Conservation (phyloP, 2,797 vertebrate species). For the Eupleurogrammus muticus region DNA sequence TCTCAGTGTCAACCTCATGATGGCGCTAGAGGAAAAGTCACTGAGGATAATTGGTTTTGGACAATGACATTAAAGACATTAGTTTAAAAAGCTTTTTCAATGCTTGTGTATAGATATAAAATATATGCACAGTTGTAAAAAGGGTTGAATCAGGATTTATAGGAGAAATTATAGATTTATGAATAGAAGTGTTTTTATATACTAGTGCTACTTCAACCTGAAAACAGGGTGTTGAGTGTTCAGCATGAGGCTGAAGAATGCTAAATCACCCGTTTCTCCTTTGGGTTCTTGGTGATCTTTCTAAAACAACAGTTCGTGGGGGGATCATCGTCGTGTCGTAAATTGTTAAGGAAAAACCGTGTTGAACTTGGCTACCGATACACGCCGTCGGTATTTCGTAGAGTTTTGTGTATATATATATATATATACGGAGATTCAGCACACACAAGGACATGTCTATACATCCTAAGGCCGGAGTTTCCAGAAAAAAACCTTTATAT, state of each 20-base stretch:
- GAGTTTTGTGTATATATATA: not conserved
- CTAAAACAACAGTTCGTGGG: not conserved
- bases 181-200: too few species aligned
- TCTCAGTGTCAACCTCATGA: too few species aligned
- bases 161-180: too few species aligned
- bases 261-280: not conserved
- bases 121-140: too few species aligned
- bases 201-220: too few species aligned
- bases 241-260: not conserved
- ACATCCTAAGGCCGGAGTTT: not conserved
- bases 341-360: not conserved
- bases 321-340: not conserved
- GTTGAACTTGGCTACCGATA: not conserved
- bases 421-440: not conserved
- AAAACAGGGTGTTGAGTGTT: too few species aligned
- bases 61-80: too few species aligned
- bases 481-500: conserved; percentile 12
- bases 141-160: too few species aligned
- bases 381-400: not conserved
- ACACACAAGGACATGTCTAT: not conserved
- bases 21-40: too few species aligned
- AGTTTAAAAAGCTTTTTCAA: too few species aligned
- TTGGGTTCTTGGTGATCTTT: not conserved
- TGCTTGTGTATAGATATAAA: too few species aligned
- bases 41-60: too few species aligned